Base-by-base conservation (phyloP, 2,797 vertebrate genomes). In the Microhierax caerulescens region DNA sequence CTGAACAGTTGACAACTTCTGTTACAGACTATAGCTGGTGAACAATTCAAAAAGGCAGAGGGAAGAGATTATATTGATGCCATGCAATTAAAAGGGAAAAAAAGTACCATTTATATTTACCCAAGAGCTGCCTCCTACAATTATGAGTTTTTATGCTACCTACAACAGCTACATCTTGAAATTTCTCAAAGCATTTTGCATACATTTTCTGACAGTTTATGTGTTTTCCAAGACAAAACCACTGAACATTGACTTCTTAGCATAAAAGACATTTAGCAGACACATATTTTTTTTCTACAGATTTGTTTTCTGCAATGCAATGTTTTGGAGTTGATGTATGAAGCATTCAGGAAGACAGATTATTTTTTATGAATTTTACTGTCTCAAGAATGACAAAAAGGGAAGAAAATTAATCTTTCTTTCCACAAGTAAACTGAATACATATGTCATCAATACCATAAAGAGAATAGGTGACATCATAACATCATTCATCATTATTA, bases 251-350 rank as follows among this genome's bases (percentile, higher is more conserved):
- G 48, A 70, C 56, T 80, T 28, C 77, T 95, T 95, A 91, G 94
- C 65, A 61, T 91, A 96, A 91, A 56, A 95, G 88, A 78, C 76
- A 84, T 91, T 96, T 95, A 94, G 63, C 39, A 97, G 94, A 93
- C 68, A 63, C 85, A 63, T 45, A 32, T 84, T 91, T 77, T 91
- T 77, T 90, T 94, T 85, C 65, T 73, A 82, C 2, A 53, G 4
- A 76, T 88, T 41, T 87, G 59, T 95, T 96, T 96, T 61, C 53
- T 89, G 51, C 92, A 68, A 5, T 72, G 92, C 57, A 76, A 67
- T 98, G 50, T 96, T 98, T 97, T 94, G 68, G 43, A 14, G 23
- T 17, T 86, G 91, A 93, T 95, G 14, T 89, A 75, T 91, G 80
- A 95, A 95, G 70, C 10, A 0, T 39, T 65, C 74, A 93, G 72